Conservation (phyloP, 1,140 invertebrate species). For the Colletes gigas region DNA sequence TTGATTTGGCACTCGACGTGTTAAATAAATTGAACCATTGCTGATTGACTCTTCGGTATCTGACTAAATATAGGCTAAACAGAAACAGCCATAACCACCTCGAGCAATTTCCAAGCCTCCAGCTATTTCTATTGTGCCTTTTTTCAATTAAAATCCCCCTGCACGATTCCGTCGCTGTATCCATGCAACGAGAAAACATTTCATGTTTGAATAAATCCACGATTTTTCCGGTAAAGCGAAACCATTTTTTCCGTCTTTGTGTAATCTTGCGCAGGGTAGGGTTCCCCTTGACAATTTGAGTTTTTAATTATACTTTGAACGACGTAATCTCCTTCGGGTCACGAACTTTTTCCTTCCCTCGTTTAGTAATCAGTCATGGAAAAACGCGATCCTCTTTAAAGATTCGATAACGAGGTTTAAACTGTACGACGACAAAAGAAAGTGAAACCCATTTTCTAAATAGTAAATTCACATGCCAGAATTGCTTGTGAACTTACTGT, state of each 20-base stretch:
- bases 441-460: background rate
- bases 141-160: slow-evolving; percentile 9
- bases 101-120: slow-evolving; percentile 12
- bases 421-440: background rate
- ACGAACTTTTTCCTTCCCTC: background rate
- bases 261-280: background rate
- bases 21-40: no score
- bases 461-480: no score
- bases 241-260: background rate
- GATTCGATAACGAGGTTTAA: background rate
- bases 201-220: background rate
- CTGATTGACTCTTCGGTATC: no score
- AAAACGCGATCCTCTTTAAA: background rate
- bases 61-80: background rate
- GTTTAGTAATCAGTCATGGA: background rate
- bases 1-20: no score
- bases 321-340: background rate
- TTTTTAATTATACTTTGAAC: slow-evolving; percentile 48
- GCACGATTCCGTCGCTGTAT: background rate
- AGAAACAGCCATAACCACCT: background rate
- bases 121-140: background rate
- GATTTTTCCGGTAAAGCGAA: background rate
- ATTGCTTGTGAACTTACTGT: no score
- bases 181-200: background rate
- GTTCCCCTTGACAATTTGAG: background rate